phyloP scores from a whole-genome alignment of 2,797 vertebrate species.

The Lates japonicus region DNA sequence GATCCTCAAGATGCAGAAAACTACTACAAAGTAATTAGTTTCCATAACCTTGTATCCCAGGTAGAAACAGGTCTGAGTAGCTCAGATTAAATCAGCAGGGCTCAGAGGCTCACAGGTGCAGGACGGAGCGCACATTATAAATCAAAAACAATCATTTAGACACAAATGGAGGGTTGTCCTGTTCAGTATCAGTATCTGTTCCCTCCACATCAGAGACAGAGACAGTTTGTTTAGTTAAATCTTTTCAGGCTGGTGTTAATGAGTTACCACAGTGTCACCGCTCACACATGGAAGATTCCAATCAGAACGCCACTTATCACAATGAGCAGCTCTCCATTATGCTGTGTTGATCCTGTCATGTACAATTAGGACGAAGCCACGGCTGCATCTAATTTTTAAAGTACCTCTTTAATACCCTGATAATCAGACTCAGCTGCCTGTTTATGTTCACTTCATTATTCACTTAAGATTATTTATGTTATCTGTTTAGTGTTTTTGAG shows the following conservation, averaged over 20 bases:
- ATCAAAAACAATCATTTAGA: slow-evolving; percentile 1
- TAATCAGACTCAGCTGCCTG: not conserved
- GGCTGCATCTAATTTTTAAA: not conserved
- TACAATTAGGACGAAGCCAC: slow-evolving; percentile 38
- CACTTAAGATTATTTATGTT: not conserved
- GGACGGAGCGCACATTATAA: slow-evolving; percentile 21
- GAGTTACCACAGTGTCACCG: not conserved
- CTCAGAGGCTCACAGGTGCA: slow-evolving; percentile 5
- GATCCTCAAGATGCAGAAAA: not conserved
- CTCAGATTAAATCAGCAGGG: slow-evolving; percentile 33
- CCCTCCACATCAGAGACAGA: not conserved
- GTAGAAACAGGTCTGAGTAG: not conserved
- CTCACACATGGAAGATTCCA: slow-evolving; percentile 14
- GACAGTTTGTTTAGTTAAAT: slow-evolving; percentile 3
- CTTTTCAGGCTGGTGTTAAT: slow-evolving; percentile 1
- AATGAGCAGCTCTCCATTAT: slow-evolving; percentile 31
- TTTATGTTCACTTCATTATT: not conserved
- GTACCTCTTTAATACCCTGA: not conserved
- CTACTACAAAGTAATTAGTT: not conserved
- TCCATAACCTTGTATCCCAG: slow-evolving; percentile 4
- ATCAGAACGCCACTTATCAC: slow-evolving; percentile 44
- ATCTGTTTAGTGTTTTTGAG: not conserved
- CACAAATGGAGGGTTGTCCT: slow-evolving; percentile 1
- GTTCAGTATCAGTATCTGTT: not conserved
- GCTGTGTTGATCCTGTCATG: slow-evolving; percentile 47